Percentiles rank a stretch among this genome's conserved stretches.
These are phyloP conservation scores for Mesitornis unicolor DNA, from an alignment of 2,113 vertebrate genomes.

Conservation along the genomic window DNA sequence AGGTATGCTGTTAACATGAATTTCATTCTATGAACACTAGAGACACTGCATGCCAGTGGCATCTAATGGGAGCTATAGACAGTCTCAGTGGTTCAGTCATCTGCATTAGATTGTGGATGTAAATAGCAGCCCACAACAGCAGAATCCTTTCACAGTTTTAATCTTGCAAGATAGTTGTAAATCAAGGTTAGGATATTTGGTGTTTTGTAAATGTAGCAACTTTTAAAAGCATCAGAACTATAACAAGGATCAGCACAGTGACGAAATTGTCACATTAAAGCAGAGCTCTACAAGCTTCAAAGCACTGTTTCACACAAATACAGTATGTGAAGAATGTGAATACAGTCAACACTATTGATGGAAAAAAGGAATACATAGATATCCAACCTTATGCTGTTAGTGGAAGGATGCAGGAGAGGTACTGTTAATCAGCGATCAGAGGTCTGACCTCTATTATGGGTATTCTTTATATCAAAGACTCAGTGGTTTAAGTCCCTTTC, in stretches of 20 bases:
- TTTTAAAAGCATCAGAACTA: slow-evolving; percentile 31
- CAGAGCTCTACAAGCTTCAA: not conserved
- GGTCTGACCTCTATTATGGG: not conserved
- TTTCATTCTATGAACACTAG: slow-evolving; percentile 6
- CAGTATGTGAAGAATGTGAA: not conserved
- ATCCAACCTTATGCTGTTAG: not conserved
- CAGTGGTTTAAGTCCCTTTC: not conserved
- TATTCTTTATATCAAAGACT: not conserved
- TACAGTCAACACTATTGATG: not conserved
- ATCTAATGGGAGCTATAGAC: slow-evolving; percentile 1
- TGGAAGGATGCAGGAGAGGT: not conserved
- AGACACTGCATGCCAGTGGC: slow-evolving; percentile 49
- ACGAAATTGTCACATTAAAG: not conserved
- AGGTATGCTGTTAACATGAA: slow-evolving; percentile 25
- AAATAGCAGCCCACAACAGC: slow-evolving; percentile 4
- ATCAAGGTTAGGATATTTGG: not conserved
- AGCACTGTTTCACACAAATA: slow-evolving; percentile 28
- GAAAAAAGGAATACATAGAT: not conserved
- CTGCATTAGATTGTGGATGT: not conserved
- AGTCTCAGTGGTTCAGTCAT: slow-evolving; percentile 11
- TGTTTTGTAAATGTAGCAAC: not conserved
- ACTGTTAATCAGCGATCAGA: not conserved
- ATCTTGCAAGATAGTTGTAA: slow-evolving; percentile 21
- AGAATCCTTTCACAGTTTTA: not conserved
- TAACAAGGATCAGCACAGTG: not conserved